Evolutionary conservation across 1,140 invertebrate genomes (phyloP).

Genomic region (Pogonomyrmex californicus): DNA sequence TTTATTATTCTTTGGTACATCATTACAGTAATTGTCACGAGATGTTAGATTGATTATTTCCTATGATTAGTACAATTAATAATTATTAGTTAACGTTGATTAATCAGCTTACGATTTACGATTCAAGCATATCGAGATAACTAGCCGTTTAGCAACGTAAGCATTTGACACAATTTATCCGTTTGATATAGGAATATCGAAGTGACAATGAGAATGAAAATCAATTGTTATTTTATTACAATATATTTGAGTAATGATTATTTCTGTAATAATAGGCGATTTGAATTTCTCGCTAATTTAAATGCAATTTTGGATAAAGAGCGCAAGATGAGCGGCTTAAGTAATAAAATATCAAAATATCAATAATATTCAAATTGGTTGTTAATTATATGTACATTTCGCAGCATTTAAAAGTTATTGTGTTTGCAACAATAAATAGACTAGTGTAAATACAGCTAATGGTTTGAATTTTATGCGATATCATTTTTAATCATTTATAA

Average conservation of each 20-base stretch:
- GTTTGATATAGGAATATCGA: background rate
- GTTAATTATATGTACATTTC: background rate
- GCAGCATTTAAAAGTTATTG: background rate
- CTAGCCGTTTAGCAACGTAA: constrained; percentile 4
- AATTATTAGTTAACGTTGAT: constrained; percentile 29
- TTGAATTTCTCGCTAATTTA: constrained; percentile 5
- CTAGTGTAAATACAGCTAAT: background rate
- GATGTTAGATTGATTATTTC: constrained; percentile 3
- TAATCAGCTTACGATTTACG: constrained; percentile 23
- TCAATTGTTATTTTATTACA: constrained; percentile 9
- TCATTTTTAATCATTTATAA: background rate
- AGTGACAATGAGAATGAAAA: background rate
- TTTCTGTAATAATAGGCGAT: constrained; percentile 18
- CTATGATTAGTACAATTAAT: constrained; percentile 34
- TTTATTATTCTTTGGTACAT: constrained; percentile 6
- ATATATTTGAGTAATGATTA: background rate
- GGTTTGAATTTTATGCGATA: background rate
- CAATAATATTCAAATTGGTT: background rate
- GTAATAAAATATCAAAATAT: background rate
- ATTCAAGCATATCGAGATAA: background rate
- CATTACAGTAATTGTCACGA: constrained; percentile 2
- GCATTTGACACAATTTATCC: constrained; percentile 15
- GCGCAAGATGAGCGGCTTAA: background rate
- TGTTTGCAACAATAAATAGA: background rate
- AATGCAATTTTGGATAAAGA: background rate